Percentiles rank a stretch among this genome's conserved stretches.
These are phyloP conservation scores for Engystomops pustulosus DNA, from an alignment of 2,113 vertebrate genomes.

Conservation along the genomic window DNA sequence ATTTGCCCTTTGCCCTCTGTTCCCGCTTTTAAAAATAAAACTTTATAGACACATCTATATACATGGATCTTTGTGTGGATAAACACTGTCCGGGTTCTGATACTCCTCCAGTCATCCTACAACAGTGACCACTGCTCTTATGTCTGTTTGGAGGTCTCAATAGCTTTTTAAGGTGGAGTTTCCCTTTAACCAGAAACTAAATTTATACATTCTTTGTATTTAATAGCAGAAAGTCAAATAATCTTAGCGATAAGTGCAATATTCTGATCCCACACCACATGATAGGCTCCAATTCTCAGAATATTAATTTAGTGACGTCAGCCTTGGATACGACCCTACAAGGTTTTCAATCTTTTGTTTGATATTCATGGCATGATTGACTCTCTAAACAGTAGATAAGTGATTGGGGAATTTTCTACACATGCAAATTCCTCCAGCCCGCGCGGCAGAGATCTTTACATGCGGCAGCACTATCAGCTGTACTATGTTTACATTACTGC, in stretches of 20 bases:
- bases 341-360: neutral
- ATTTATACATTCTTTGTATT: neutral
- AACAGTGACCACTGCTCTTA: too few species aligned
- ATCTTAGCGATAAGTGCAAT: neutral
- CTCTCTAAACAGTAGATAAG: constrained; percentile 21
- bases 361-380: neutral
- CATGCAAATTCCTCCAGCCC: neutral
- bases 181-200: too few species aligned
- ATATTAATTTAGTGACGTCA: neutral
- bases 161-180: too few species aligned
- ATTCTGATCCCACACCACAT: neutral
- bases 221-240: neutral
- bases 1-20: too few species aligned
- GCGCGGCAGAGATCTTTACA: neutral
- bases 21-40: too few species aligned
- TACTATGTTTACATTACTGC: neutral
- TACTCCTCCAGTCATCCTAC: too few species aligned
- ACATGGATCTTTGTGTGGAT: too few species aligned
- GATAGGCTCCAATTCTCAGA: neutral
- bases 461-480: neutral
- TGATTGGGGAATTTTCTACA: neutral
- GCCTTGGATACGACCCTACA: neutral
- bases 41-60: too few species aligned
- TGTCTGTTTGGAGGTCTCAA: too few species aligned
- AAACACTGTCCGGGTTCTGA: too few species aligned